These are phyloP conservation scores for Zosterops borbonicus DNA, from an alignment of 2,113 vertebrate genomes.

Conservation along the genomic window DNA sequence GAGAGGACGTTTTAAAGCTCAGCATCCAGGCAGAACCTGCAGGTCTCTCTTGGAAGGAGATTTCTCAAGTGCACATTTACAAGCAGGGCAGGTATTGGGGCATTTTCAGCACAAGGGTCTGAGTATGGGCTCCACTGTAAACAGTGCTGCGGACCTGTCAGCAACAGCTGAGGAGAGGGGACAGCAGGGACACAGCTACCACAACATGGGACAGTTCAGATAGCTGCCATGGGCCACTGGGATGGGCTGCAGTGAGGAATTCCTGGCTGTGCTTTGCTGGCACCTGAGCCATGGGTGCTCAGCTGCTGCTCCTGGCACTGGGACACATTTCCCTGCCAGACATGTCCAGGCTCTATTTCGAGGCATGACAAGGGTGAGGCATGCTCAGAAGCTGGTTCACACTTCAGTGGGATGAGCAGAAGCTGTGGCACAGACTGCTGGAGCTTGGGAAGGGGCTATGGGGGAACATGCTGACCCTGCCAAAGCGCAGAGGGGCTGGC, in stretches of 20 bases:
- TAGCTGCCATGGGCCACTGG: not conserved
- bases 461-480: not conserved
- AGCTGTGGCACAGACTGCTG: not conserved
- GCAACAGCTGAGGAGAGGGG: not conserved
- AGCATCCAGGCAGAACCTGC: not conserved
- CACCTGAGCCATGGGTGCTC: not conserved
- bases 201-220: too few relatives aligned
- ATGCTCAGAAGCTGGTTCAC: not conserved
- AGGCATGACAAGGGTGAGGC: not conserved
- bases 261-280: not conserved
- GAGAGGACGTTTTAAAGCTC: not conserved
- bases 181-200: not conserved
- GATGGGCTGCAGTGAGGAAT: not conserved
- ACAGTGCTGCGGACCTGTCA: not conserved
- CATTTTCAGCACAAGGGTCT: not conserved
- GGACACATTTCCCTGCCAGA: not conserved
- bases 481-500: not conserved
- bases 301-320: not conserved
- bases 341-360: not conserved
- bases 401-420: not conserved
- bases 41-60: not conserved
- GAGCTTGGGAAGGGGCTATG: not conserved
- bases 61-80: not conserved
- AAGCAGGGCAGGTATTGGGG: not conserved
- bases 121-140: not conserved